phyloP scores from a whole-genome alignment of 2,113 vertebrate species.

The Hipposideros armiger region DNA sequence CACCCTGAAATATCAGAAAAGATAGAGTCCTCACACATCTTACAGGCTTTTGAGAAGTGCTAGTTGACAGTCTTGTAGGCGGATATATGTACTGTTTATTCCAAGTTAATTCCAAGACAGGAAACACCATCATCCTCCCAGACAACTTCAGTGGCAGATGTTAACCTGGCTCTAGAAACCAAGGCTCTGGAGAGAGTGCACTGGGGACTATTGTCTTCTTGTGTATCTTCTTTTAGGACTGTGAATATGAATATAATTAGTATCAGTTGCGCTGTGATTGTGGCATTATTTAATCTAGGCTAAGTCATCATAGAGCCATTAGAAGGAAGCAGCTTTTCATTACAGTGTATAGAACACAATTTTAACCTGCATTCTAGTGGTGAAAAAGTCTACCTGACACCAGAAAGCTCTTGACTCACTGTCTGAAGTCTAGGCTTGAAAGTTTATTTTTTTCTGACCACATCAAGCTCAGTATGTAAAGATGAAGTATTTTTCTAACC shows the following conservation, averaged over 20 bases:
- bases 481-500: background rate
- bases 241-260: slow-evolving; percentile 19
- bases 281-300: slow-evolving; percentile 40
- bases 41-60: background rate
- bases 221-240: background rate
- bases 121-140: background rate
- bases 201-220: background rate
- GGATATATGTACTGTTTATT: background rate
- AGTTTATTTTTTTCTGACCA: slow-evolving; percentile 63
- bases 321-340: slow-evolving; percentile 66
- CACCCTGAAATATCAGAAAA: background rate
- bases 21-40: background rate
- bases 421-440: slow-evolving; percentile 2
- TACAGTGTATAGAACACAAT: slow-evolving; percentile 56
- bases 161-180: background rate
- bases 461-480: background rate
- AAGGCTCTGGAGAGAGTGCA: background rate
- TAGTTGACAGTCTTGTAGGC: background rate
- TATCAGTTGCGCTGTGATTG: background rate
- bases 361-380: slow-evolving; percentile 32
- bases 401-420: slow-evolving; percentile 3
- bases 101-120: background rate
- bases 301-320: slow-evolving; percentile 30
- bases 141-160: background rate
- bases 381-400: slow-evolving; percentile 49